phyloP scores from a whole-genome alignment of 2,113 vertebrate species.

The Falco punctatus region DNA sequence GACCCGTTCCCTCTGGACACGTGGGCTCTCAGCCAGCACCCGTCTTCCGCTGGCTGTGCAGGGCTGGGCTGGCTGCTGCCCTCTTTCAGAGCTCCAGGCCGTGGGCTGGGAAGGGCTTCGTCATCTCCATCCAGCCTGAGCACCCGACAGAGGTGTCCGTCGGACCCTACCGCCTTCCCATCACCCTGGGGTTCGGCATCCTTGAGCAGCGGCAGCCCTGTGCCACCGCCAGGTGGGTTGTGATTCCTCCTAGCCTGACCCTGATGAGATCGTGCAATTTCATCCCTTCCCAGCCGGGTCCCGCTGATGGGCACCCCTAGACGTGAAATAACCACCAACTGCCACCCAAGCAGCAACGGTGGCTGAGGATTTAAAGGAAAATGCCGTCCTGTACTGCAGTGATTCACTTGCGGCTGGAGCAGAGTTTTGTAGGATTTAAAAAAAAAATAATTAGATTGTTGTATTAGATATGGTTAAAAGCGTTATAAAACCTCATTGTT shows the following conservation, averaged over 20 bases:
- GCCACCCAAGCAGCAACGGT: rapidly evolving
- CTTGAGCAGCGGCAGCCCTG: rapidly evolving
- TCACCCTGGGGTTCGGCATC: neutral
- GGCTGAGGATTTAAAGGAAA: neutral
- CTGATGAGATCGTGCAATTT: neutral
- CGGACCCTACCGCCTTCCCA: neutral
- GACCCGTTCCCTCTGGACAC: rapidly evolving
- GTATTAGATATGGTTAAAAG: neutral
- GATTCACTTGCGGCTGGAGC: neutral
- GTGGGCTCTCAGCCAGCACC: neutral
- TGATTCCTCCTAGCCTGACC: neutral
- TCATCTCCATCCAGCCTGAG: neutral
- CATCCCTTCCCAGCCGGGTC: neutral
- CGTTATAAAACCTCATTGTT: neutral
- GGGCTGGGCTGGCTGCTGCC: neutral
- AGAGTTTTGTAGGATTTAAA: neutral
- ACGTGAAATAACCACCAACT: rapidly evolving
- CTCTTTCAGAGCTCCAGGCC: neutral
- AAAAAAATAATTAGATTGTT: neutral
- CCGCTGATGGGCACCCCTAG: neutral
- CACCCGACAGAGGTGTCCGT: rapidly evolving
- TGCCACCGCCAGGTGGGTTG: neutral
- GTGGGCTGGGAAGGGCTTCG: neutral
- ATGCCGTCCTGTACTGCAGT: rapidly evolving
- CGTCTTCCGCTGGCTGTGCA: neutral